A percentile compares a stretch with the other conserved stretches of the same genome.
Conservation (phyloP, 2,113 vertebrate genomes). For the Diadophis punctatus region DNA sequence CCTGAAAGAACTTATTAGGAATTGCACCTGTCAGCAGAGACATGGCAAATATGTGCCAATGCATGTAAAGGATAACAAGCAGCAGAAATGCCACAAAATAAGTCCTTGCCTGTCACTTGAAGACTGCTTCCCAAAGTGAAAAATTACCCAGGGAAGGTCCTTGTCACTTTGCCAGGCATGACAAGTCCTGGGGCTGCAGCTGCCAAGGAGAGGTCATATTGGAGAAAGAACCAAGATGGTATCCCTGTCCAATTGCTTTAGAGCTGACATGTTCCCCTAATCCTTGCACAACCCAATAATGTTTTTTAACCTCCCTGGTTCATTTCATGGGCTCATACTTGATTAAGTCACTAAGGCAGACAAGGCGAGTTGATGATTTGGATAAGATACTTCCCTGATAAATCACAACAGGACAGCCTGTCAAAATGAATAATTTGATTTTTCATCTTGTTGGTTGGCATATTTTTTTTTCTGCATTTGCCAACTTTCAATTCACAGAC, state of each 20-base stretch:
- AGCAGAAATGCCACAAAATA: slow-evolving; percentile 42
- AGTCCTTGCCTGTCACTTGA: slow-evolving; percentile 56
- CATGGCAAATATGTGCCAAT: slow-evolving; percentile 52
- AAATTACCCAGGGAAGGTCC: slow-evolving; percentile 10
- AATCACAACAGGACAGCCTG: slow-evolving; percentile 41
- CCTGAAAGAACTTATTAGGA: slow-evolving; percentile 63
- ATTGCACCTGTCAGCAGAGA: slow-evolving; percentile 62
- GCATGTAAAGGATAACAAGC: slow-evolving; percentile 45
- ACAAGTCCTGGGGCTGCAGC: not conserved
- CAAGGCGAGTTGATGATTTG: slow-evolving; percentile 26
- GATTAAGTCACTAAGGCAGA: slow-evolving; percentile 39
- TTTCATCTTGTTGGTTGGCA: not conserved
- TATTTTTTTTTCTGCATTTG: slow-evolving; percentile 21
- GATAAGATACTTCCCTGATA: slow-evolving; percentile 34
- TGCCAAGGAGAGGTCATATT: slow-evolving; percentile 1
- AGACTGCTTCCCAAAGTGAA: slow-evolving; percentile 49
- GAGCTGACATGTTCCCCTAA: slow-evolving; percentile 39
- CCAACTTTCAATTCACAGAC: slow-evolving; percentile 15
- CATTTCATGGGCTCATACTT: slow-evolving; percentile 31
- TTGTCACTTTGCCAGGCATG: slow-evolving; percentile 32
- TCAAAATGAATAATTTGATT: slow-evolving; percentile 21
- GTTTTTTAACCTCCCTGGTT: not conserved
- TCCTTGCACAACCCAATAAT: slow-evolving; percentile 25
- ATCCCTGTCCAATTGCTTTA: slow-evolving; percentile 8
- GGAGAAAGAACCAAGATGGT: not conserved